Conservation (phyloP, 1,140 invertebrate species). For the Harpegnathos saltator region DNA sequence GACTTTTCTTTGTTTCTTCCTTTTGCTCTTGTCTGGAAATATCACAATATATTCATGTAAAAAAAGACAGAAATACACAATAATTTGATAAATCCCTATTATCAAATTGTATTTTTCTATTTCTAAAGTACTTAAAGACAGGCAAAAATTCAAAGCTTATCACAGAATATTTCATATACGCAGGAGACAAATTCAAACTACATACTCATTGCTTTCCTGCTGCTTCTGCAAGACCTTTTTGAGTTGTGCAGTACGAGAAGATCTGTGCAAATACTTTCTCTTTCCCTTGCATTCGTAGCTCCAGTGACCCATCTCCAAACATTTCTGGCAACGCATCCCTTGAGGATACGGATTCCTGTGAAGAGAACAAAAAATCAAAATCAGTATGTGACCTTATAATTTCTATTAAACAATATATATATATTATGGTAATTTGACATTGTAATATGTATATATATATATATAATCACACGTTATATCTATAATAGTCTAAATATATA, state of each 20-base stretch:
- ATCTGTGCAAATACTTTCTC: conserved; percentile 93
- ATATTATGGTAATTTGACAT: not conserved
- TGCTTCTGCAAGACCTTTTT: conserved; percentile 90
- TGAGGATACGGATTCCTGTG: conserved; percentile 87
- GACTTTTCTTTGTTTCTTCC: conserved; percentile 65
- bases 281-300: conserved; percentile 97
- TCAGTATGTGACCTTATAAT: not conserved
- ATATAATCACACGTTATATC: not conserved
- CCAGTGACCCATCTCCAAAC: conserved; percentile 96
- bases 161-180: no score
- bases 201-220: conserved; percentile 80
- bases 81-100: no score
- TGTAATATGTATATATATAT: not conserved
- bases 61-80: no score
- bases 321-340: conserved; percentile 95
- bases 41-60: not conserved
- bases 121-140: no score
- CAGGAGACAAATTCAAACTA: not conserved
- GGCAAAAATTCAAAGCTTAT: no score
- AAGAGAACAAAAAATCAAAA: conserved; percentile 18
- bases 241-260: conserved; percentile 92
- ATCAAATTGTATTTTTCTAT: no score
- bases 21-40: conserved; percentile 62
- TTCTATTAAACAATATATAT: not conserved
- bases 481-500: not conserved